Evolutionary conservation across 2,797 vertebrate genomes (phyloP).

Genomic region (Microchirus variegatus): DNA sequence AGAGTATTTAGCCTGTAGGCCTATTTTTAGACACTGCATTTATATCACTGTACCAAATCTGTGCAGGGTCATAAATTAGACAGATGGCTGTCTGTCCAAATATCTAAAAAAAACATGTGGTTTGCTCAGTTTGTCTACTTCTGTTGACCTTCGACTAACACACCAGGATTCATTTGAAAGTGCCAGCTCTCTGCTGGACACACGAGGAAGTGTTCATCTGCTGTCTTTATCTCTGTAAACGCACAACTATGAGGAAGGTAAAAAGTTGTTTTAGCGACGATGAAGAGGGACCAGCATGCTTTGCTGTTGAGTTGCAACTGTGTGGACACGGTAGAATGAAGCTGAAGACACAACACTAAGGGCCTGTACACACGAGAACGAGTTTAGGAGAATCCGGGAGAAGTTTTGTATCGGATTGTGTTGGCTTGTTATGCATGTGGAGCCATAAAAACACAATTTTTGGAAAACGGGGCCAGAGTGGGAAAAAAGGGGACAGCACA

Average conservation of each 20-base stretch:
- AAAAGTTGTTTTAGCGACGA: constrained; percentile 16
- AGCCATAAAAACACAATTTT: too few relatives aligned
- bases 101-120: constrained; percentile 2
- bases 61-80: constrained; percentile 2
- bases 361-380: too few relatives aligned
- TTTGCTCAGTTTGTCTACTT: constrained; percentile 12
- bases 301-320: constrained; percentile 16
- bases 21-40: constrained; percentile 2
- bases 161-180: constrained; percentile 2
- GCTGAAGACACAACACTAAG: constrained; percentile 13
- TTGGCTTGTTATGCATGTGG: too few relatives aligned
- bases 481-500: too few relatives aligned
- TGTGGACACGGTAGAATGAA: constrained; percentile 2
- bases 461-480: too few relatives aligned
- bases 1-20: constrained; percentile 5
- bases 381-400: too few relatives aligned
- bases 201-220: constrained; percentile 17
- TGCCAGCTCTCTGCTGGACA: constrained; percentile 1
- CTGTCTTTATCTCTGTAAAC: constrained; percentile 21
- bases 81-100: constrained; percentile 10
- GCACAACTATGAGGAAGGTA: constrained; percentile 3
- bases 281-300: background rate
- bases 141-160: constrained; percentile 7
- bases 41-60: background rate
- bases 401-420: too few relatives aligned